These are phyloP conservation scores for Ceratosolen solmsi DNA, from an alignment of 1,140 invertebrate species.

Conservation along the genomic window DNA sequence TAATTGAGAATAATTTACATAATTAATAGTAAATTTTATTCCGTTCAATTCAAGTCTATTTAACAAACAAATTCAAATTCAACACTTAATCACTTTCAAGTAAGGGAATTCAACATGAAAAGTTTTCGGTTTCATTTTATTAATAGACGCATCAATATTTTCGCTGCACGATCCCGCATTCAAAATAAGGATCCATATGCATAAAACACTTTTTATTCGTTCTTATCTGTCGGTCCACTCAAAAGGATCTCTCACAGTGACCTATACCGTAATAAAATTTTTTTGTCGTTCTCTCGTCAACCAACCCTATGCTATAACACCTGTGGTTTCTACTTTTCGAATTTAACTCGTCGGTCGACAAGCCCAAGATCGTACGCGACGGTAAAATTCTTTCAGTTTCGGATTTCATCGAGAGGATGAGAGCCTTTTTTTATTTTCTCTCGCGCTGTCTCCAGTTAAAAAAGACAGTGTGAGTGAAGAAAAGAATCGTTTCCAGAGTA, in stretches of 20 bases:
- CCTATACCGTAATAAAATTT: slow-evolving; percentile 50
- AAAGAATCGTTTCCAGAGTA: background rate
- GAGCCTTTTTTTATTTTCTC: background rate
- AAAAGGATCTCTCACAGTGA: slow-evolving; percentile 37
- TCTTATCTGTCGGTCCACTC: slow-evolving; percentile 44
- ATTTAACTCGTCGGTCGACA: slow-evolving; percentile 34
- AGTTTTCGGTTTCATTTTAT: slow-evolving; percentile 34
- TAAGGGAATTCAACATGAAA: background rate
- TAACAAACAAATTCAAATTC: too few relatives aligned
- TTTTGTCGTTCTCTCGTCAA: slow-evolving; percentile 13
- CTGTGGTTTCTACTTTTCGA: slow-evolving; percentile 48
- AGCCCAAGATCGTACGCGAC: slow-evolving; percentile 38
- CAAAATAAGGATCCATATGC: slow-evolving; percentile 24
- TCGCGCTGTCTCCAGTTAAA: background rate
- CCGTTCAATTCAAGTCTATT: too few relatives aligned
- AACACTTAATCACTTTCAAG: background rate
- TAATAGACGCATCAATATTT: slow-evolving; percentile 26
- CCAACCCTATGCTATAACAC: slow-evolving; percentile 24
- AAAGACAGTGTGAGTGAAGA: background rate
- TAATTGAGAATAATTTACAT: too few relatives aligned
- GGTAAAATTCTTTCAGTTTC: slow-evolving; percentile 50
- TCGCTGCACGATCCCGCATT: slow-evolving; percentile 27
- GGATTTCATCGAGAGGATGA: slow-evolving; percentile 43
- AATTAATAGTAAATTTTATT: too few relatives aligned
- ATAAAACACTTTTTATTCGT: slow-evolving; percentile 47